These are phyloP conservation scores for Agrypnus murinus DNA, from an alignment of 2,888 invertebrate genomes.

Conservation along the genomic window DNA sequence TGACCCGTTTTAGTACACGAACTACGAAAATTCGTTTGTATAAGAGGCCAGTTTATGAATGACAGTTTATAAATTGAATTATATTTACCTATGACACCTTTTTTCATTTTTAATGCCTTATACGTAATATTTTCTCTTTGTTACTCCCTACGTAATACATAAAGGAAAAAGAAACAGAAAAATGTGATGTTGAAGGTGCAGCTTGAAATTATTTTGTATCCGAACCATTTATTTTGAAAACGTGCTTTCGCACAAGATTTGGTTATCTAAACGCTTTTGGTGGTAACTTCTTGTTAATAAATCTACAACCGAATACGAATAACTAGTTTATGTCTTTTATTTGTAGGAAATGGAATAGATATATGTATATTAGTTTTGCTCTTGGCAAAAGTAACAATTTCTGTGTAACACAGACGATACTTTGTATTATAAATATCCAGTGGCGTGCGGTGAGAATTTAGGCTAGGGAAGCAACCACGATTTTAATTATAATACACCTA, in stretches of 20 bases:
- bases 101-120: slow-evolving; percentile 27
- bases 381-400: too few species aligned
- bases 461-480: too few species aligned
- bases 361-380: too few species aligned
- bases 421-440: too few species aligned
- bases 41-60: slow-evolving; percentile 18
- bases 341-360: too few species aligned
- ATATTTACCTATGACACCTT: slow-evolving; percentile 23
- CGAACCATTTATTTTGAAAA: slow-evolving; percentile 37
- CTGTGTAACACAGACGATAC: too few species aligned
- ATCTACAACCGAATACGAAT: slow-evolving; percentile 23
- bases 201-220: slow-evolving; percentile 23
- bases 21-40: slow-evolving; percentile 19
- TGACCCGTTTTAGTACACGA: slow-evolving; percentile 33
- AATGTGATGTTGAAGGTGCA: not conserved
- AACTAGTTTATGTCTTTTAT: too few species aligned
- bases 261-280: slow-evolving; percentile 43
- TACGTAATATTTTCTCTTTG: not conserved
- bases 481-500: too few species aligned
- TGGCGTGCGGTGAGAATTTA: too few species aligned
- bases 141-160: not conserved
- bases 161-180: not conserved
- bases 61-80: slow-evolving; percentile 38
- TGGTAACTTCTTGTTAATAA: slow-evolving; percentile 39
- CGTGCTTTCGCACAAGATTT: slow-evolving; percentile 48